phyloP scores from a whole-genome alignment of 2,888 invertebrate genomes.

The Cylindroiulus punctatus region DNA sequence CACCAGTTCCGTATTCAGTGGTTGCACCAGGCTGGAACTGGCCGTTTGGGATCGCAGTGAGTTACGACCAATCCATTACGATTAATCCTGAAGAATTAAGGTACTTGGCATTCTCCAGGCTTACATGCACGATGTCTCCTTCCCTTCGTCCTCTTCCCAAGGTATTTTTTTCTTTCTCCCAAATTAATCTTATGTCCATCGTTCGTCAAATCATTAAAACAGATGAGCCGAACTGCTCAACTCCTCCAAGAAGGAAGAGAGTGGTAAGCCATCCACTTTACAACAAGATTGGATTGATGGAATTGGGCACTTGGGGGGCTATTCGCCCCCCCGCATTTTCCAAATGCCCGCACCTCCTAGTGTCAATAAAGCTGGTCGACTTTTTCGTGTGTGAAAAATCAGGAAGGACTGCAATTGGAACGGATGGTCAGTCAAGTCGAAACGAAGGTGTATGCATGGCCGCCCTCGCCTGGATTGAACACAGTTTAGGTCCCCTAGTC shows the following conservation, averaged over 20 bases:
- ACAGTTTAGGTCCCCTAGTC: too few relatives aligned
- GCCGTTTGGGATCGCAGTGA: too few relatives aligned
- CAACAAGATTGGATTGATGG: constrained; percentile 25
- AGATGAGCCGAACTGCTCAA: not conserved
- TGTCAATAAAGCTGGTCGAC: constrained; percentile 29
- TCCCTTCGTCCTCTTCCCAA: not conserved
- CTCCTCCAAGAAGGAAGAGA: not conserved
- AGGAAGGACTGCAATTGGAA: not conserved
- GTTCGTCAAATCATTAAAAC: not conserved
- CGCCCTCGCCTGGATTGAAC: not conserved
- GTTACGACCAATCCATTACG: too few relatives aligned
- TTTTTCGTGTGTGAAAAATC: constrained; percentile 40
- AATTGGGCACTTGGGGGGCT: not conserved
- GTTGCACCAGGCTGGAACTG: too few relatives aligned
- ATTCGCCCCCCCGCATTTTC: not conserved
- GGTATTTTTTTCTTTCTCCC: not conserved
- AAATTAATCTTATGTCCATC: not conserved
- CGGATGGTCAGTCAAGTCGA: constrained; percentile 30
- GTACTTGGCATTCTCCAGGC: too few relatives aligned
- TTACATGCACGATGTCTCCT: too few relatives aligned
- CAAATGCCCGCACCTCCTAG: not conserved
- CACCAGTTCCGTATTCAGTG: too few relatives aligned
- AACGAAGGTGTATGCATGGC: not conserved
- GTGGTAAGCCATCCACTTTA: constrained; percentile 36
- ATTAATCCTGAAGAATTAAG: too few relatives aligned